These are phyloP conservation scores for Heliconius hewitsoni DNA, from an alignment of 1,140 invertebrate genomes.

Conservation along the genomic window DNA sequence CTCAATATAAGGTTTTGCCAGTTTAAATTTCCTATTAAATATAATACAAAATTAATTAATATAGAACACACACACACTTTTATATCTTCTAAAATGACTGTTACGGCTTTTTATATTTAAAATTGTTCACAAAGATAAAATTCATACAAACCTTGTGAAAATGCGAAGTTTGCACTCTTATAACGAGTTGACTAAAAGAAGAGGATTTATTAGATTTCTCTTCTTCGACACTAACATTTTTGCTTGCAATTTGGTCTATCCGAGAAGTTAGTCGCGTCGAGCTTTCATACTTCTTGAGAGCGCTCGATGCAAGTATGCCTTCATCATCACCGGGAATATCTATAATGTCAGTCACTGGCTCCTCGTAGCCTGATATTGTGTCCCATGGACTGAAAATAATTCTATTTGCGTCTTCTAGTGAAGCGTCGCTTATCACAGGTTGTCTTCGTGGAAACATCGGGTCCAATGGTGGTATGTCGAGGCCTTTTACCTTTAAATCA, in stretches of 20 bases:
- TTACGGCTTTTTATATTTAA: neutral
- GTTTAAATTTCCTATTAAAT: neutral
- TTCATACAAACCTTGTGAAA: slow-evolving; percentile 65
- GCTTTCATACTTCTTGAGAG: slow-evolving; percentile 62
- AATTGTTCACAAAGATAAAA: neutral
- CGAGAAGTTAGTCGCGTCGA: slow-evolving; percentile 49
- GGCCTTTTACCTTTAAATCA: slow-evolving; percentile 66
- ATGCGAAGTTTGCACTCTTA: slow-evolving; percentile 73
- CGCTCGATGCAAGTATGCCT: slow-evolving; percentile 28
- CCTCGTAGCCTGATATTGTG: slow-evolving; percentile 70
- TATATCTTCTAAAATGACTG: neutral
- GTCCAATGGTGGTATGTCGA: slow-evolving; percentile 67
- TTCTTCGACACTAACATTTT: slow-evolving; percentile 71
- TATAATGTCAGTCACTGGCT: slow-evolving; percentile 69
- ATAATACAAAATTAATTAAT: neutral
- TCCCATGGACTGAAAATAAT: slow-evolving; percentile 80
- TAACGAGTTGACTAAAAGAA: slow-evolving; percentile 73
- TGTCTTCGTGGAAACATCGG: slow-evolving; percentile 54
- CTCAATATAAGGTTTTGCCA: neutral
- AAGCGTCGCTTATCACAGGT: slow-evolving; percentile 65
- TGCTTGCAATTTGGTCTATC: slow-evolving; percentile 64
- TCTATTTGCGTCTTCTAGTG: slow-evolving; percentile 76
- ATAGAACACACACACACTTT: too few relatives aligned
- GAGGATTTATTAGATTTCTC: slow-evolving; percentile 78
- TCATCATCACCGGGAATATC: slow-evolving; percentile 71